These are phyloP conservation scores for Paracanthobrama guichenoti DNA, from an alignment of 2,113 vertebrate species.

Conservation along the genomic window DNA sequence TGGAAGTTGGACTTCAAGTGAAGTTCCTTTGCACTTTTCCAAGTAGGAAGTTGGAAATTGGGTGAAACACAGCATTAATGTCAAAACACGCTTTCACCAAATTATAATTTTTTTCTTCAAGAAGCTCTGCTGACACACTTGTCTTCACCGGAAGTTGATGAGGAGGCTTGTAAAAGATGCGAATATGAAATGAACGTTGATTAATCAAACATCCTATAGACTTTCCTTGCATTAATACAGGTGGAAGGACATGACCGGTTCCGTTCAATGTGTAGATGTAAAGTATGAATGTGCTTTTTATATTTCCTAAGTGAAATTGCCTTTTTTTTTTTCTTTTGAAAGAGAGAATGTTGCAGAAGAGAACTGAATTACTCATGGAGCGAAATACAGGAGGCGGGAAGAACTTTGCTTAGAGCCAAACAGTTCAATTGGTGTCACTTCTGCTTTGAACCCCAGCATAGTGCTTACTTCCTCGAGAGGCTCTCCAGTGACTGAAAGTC, in stretches of 20 bases:
- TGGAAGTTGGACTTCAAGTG: not conserved
- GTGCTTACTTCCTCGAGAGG: not conserved
- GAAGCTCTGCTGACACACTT: not conserved
- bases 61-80: not conserved
- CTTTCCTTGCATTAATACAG: constrained; percentile 6
- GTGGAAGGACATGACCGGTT: constrained; percentile 2
- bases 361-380: not conserved
- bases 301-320: constrained; percentile 30
- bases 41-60: not conserved
- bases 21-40: constrained; percentile 2
- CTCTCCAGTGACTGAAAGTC: not conserved
- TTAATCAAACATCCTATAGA: not conserved
- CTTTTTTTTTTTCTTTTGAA: constrained; percentile 5
- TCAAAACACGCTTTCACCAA: constrained; percentile 44
- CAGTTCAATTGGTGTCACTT: not conserved
- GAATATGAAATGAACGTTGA: not conserved
- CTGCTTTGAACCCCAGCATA: constrained; percentile 19
- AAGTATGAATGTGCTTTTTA: constrained; percentile 12
- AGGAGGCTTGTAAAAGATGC: not conserved
- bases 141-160: not conserved
- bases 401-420: constrained; percentile 16
- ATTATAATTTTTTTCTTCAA: not conserved
- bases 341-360: not conserved
- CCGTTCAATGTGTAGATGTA: constrained; percentile 20
- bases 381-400: not conserved